Base-by-base conservation (phyloP, 2,888 invertebrate genomes). In the Volucella inanis region DNA sequence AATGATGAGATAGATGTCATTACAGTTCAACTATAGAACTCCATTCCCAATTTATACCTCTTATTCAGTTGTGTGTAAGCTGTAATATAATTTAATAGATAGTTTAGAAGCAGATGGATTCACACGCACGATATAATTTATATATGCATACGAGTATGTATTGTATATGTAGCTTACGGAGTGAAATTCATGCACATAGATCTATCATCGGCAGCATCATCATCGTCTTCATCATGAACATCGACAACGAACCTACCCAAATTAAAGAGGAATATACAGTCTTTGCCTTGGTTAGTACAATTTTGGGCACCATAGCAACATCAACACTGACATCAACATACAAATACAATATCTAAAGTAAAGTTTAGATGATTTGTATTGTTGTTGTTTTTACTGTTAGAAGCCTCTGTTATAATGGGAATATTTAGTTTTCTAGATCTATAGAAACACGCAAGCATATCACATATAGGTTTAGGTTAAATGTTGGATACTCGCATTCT, bases 51-150 rank as follows among this genome's bases (percentile, higher is more conserved):
- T 68, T 62, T 64, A 39, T 49, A 47, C 74, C 41, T 57, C 43
- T 47, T 14, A 38, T 78, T 14, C 54, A 41, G 31, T 12, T 49
- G 31, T 8, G 38, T 12, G 52, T 52, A 3, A 41, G 39, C 52
- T 62, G 70, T 80, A 71, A 80, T 84, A 74, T 80, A 80, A 76
- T 85, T 85, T 80, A 85, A 71, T 76, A 62, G 67, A 80, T 85
- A 76, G 71, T 85, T 85, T 76, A 72, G 71, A 43, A 72, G 38
- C 72, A 57, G 71, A 79, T 72, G 71, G 78, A 68, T 47, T 85
- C 80, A 81, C 81, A 80, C 80, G 85, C 85, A 85, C 80, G 52
- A 65, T 65, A 72, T 77, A 11, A 57, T 59, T 50, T 65, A 54
- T 6, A 57, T 47, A 39, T 54, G 14, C n/a, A 38, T 54, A 31